Evolutionary conservation across 2,113 vertebrate genomes (phyloP), one percentile per base, ranked within the genome.

Genomic region (Nanorana parkeri): DNA sequence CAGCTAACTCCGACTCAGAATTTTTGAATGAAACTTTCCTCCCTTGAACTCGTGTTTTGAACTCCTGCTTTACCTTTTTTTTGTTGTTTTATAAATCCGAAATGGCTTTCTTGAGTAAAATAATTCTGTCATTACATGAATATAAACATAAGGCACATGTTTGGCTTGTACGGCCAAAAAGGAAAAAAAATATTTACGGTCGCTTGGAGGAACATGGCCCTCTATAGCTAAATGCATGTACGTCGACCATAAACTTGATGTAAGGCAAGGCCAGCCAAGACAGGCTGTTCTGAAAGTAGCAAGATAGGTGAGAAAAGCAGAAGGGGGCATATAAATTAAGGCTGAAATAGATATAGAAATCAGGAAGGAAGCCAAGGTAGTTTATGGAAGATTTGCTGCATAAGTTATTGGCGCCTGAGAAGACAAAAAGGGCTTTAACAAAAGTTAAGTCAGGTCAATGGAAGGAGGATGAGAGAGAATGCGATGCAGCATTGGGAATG

Each of bases 1-100:
- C 56, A 86, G 81, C 88, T 91, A 89, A 91, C 86, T 91, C 88
- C 90, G 84, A 87, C 83, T 84, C 88, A 85, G 84, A 89, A 86
- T 77, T 87, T 77, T 88, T 90, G 83, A 81, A 84, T 87, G 87
- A 87, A 89, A 88, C 86, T 86, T 86, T 89, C 89, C 88, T 89
- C 88, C 86, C 88, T 90, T 80, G 61, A 84, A 86, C 67, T 76
- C 83, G 73, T 87, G 84, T 84, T 71, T 85, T 86, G 87, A 89
- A 90, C 88, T 88, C 21, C 32, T 61, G 69, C 47, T 23, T 66
- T 76, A 19, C 29, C 63, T 58, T 67, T 56, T 23, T 76, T 68
- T 32, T 68, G 58, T 55, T 58, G 23, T 66, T 75, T 75, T 75
- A 56, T 41, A 41, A 75, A 76, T 68, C 28, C 32, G 60, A 76